phyloP scores from a whole-genome alignment of 2,888 invertebrate genomes.

The Schizaphis graminum region DNA sequence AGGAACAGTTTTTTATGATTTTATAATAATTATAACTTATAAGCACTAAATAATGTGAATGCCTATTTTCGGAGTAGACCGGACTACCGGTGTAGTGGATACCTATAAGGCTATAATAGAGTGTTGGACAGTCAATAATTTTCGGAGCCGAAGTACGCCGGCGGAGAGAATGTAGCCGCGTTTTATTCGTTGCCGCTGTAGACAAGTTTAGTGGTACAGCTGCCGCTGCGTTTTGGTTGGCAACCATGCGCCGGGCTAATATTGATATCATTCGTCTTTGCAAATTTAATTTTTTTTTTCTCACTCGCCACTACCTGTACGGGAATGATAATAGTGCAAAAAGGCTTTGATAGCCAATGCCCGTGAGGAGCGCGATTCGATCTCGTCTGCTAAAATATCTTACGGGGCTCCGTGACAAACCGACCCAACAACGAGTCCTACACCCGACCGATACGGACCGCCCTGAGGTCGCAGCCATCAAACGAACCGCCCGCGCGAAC shows the following conservation, averaged over 20 bases:
- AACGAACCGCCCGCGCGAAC: neutral
- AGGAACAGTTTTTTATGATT: too few relatives aligned
- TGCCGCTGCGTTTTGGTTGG: constrained; percentile 51
- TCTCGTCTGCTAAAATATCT: neutral
- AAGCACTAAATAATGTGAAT: too few relatives aligned
- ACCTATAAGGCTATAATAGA: too few relatives aligned
- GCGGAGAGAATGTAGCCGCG: neutral
- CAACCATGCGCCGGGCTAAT: constrained; percentile 52
- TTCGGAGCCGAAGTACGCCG: neutral
- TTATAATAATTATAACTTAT: too few relatives aligned
- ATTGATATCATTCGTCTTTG: constrained; percentile 48
- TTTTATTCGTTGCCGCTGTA: neutral
- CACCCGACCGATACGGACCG: neutral
- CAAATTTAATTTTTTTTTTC: constrained; percentile 8
- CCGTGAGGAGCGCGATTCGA: neutral
- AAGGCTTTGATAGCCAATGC: constrained; percentile 38
- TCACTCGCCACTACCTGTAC: constrained; percentile 13
- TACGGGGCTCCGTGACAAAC: neutral
- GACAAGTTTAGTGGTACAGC: neutral
- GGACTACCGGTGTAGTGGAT: too few relatives aligned
- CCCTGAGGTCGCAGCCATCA: neutral
- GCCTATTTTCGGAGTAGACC: too few relatives aligned
- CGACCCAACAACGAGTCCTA: neutral
- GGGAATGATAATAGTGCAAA: constrained; percentile 47
- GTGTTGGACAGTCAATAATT: too few relatives aligned